A percentile compares a stretch with the other conserved stretches of the same genome.
These are phyloP conservation scores for Ceryle rudis DNA, from an alignment of 2,797 vertebrate genomes.

Conservation along the genomic window DNA sequence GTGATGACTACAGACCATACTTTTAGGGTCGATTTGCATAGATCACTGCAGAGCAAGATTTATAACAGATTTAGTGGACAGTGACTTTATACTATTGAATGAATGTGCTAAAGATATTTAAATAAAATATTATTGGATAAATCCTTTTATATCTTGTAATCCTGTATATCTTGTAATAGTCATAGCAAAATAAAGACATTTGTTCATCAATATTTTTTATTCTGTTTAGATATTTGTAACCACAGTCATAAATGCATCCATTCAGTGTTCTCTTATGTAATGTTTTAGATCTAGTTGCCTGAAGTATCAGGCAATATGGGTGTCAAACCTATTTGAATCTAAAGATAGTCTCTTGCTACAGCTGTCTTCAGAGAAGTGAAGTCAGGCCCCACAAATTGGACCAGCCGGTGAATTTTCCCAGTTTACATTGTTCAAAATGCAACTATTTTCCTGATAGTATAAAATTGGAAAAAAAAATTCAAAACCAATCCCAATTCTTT, in stretches of 20 bases:
- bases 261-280: neutral
- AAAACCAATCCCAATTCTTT: neutral
- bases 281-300: neutral
- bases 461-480: neutral
- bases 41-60: neutral
- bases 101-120: neutral
- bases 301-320: neutral
- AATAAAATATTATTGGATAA: neutral
- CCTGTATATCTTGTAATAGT: neutral
- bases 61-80: neutral
- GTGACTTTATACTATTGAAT: neutral
- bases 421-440: neutral
- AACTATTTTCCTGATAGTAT: neutral
- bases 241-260: neutral
- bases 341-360: neutral
- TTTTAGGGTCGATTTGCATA: neutral
- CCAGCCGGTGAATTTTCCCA: neutral
- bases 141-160: neutral
- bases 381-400: neutral
- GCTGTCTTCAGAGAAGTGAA: neutral
- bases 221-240: neutral
- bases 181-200: neutral
- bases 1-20: neutral
- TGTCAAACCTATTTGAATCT: neutral
- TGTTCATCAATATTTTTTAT: neutral